A percentile compares a stretch with the other conserved stretches of the same genome.
These are phyloP conservation scores for Eucriotettix oculatus DNA, from an alignment of 2,888 invertebrate species.

Conservation along the genomic window DNA sequence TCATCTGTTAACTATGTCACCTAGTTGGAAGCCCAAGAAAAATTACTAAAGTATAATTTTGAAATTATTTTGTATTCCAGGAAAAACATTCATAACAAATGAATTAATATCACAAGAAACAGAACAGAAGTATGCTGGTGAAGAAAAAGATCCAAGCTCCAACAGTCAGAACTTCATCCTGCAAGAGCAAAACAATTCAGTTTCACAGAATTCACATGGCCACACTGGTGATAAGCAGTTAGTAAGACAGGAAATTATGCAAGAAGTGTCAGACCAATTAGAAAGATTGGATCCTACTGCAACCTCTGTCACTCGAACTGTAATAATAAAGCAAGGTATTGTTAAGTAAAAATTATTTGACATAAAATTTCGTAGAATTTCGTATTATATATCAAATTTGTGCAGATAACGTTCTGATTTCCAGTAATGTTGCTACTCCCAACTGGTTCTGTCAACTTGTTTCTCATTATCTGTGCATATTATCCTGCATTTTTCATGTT, in stretches of 20 bases:
- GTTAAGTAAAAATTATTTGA: no score
- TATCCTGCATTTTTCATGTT: no score
- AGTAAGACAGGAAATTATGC: background rate
- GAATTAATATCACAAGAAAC: slow-evolving; percentile 15
- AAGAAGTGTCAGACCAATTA: background rate
- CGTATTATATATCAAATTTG: no score
- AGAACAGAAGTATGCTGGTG: slow-evolving; percentile 34
- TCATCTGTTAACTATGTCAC: background rate
- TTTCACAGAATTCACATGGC: background rate
- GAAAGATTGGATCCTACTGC: background rate
- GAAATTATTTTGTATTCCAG: background rate
- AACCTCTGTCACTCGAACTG: no score
- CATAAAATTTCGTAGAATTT: no score
- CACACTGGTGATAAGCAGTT: no score
- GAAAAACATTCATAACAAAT: no score
- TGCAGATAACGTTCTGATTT: no score
- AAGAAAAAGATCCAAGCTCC: slow-evolving; percentile 33
- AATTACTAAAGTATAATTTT: background rate
- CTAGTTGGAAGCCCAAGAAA: background rate
- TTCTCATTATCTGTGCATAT: no score
- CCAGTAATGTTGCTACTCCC: no score
- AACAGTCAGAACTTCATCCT: slow-evolving; percentile 22
- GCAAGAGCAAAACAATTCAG: background rate
- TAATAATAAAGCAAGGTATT: no score
- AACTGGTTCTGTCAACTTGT: no score